phyloP scores from a whole-genome alignment of 2,888 invertebrate species.

The Linnaemya vulpina region DNA sequence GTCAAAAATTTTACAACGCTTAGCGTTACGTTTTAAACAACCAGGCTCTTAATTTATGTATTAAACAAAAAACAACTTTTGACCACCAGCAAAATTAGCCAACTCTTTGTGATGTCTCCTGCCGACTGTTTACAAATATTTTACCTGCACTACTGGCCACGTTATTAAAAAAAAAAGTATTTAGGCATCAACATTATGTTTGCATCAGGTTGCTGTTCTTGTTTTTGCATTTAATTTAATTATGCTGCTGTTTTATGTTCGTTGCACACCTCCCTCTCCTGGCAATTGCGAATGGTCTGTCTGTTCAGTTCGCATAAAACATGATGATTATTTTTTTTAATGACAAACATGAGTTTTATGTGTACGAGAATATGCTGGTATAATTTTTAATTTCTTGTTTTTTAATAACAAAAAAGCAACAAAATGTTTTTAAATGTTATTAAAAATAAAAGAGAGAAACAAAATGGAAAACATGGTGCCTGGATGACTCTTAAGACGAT shows the following conservation, averaged over 20 bases:
- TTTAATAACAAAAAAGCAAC: background rate
- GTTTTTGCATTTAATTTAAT: slow-evolving; percentile 62
- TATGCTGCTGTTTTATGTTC: slow-evolving; percentile 48
- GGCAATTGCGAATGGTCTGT: background rate
- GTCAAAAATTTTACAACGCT: too few relatives aligned
- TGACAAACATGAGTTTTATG: slow-evolving; percentile 20
- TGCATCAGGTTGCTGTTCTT: background rate
- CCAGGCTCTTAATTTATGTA: too few relatives aligned
- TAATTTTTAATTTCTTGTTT: background rate
- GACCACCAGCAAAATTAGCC: too few relatives aligned
- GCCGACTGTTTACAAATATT: too few relatives aligned
- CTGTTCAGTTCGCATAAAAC: slow-evolving; percentile 9
- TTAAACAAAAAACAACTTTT: too few relatives aligned
- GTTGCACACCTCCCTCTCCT: background rate
- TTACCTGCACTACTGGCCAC: too few relatives aligned
- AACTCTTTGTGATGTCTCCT: too few relatives aligned
- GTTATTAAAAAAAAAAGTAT: too few relatives aligned
- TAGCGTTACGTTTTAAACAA: too few relatives aligned
- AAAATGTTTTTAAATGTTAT: slow-evolving; percentile 28
- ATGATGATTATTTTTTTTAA: slow-evolving; percentile 36
- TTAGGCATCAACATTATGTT: background rate
- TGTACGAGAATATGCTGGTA: background rate
- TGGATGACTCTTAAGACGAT: slow-evolving; percentile 30
- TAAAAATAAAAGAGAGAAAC: background rate
- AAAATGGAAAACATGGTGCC: slow-evolving; percentile 18